Conservation (phyloP, 2,113 vertebrate genomes). For the Procavia capensis region DNA sequence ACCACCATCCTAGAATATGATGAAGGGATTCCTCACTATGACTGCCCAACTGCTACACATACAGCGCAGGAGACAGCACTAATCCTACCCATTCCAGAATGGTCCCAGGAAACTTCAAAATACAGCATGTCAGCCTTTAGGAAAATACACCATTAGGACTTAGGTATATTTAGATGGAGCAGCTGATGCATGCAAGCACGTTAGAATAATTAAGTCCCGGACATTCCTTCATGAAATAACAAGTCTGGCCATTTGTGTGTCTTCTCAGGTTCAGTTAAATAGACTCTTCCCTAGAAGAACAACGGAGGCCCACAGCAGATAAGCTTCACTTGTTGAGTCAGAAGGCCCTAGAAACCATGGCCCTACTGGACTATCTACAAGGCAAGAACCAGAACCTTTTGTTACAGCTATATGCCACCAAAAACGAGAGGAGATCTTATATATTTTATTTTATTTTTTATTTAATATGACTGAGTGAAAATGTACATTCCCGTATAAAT, state of each 20-base stretch:
- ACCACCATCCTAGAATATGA: background rate
- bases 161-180: background rate
- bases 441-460: too few relatives aligned
- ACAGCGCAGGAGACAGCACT: background rate
- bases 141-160: background rate
- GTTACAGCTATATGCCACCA: background rate
- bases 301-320: background rate
- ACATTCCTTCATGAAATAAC: conserved; percentile 15
- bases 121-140: background rate
- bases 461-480: too few relatives aligned
- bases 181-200: background rate
- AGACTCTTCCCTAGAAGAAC: background rate
- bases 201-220: background rate
- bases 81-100: background rate
- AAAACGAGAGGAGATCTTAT: background rate
- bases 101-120: background rate
- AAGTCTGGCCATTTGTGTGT: background rate
- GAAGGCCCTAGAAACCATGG: background rate
- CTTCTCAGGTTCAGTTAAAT: conserved; percentile 10
- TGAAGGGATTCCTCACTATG: background rate
- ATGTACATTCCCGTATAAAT: too few relatives aligned
- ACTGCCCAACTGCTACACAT: background rate
- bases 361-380: background rate
- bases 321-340: background rate
- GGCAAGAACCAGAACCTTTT: background rate